Evolutionary conservation across 2,113 vertebrate species (phyloP), one percentile per base, ranked within the genome.

Genomic region (Proteles cristata): DNA sequence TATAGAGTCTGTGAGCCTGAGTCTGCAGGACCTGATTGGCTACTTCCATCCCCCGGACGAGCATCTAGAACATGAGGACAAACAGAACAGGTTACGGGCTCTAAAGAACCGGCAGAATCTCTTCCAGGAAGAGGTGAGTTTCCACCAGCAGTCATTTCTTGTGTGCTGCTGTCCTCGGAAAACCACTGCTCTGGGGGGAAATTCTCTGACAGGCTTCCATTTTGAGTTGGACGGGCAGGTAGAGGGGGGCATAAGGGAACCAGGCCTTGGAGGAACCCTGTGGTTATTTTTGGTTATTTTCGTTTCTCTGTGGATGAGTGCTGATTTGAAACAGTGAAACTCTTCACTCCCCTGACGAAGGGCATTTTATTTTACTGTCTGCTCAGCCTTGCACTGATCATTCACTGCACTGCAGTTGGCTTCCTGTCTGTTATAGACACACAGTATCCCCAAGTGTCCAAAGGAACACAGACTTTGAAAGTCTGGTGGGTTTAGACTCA

Each of bases 21-120:
- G 99, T 94, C 99, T 99, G 88, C 99, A 99, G 98, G 99, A 99
- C 97, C 98, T 99, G 93, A 99, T 99, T 66, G 99, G 99, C 79
- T 99, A 99, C 98, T 99, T 99, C 98, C 99, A 99, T 28, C 99
- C 99, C 0, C 99, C 99, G 0, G 99, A 99, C 9, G 99, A 99
- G 26, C 99, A 99, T 87, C 96, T 99, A 97, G 99, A 99, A 89
- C 99, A 99, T 0, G 99, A 99, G 97, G 99, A 99, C 96, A 99
- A 99, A 85, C 99, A 99, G 98, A 99, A 99, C 98, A 98, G 99
- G 4, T 99, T 99, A 48, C 98, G 99, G 92, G 99, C 99, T 35
- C 98, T 99, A 93, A 99, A 99, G 99, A 99, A 99, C 94, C 98
- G 99, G 28, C 99, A 99, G 98, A 99, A 99, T 96, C 99, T 99